Percentiles rank a stretch among this genome's conserved stretches.
Evolutionary conservation across 1,140 invertebrate species (phyloP).

Genomic region (Asbolus verrucosus): DNA sequence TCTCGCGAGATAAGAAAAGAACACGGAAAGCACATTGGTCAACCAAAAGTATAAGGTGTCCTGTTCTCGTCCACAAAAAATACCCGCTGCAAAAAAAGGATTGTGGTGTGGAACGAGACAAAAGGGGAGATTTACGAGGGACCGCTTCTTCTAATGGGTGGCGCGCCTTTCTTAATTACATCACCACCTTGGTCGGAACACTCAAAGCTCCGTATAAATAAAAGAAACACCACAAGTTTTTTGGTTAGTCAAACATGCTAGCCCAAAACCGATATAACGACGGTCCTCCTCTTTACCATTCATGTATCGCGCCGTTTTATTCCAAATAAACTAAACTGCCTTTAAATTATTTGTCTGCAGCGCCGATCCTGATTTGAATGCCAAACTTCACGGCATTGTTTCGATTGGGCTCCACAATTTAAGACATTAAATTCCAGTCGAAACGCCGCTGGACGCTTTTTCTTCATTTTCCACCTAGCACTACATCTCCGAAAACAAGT

Average conservation of each 20-base stretch:
- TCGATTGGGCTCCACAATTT: slow-evolving; percentile 45
- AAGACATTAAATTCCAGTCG: slow-evolving; percentile 48
- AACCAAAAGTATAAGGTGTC: slow-evolving; percentile 58
- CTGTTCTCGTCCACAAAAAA: slow-evolving; percentile 46
- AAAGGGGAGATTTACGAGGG: slow-evolving; percentile 62
- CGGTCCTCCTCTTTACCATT: slow-evolving; percentile 40
- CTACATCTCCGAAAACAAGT: not conserved
- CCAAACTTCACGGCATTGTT: slow-evolving; percentile 48
- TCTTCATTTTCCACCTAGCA: not conserved
- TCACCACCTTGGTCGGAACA: slow-evolving; percentile 62
- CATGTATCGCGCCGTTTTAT: slow-evolving; percentile 36
- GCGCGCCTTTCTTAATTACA: slow-evolving; percentile 62
- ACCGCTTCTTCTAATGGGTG: slow-evolving; percentile 61
- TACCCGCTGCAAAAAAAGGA: slow-evolving; percentile 53
- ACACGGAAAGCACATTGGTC: slow-evolving; percentile 59
- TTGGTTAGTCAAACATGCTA: slow-evolving; percentile 43
- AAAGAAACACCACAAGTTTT: slow-evolving; percentile 60
- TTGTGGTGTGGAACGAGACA: slow-evolving; percentile 54
- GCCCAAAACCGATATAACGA: slow-evolving; percentile 36
- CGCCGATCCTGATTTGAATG: slow-evolving; percentile 48
- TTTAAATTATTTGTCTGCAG: slow-evolving; percentile 57
- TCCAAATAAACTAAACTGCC: slow-evolving; percentile 55
- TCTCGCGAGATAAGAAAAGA: slow-evolving; percentile 57
- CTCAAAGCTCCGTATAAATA: slow-evolving; percentile 61
- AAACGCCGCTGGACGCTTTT: slow-evolving; percentile 42